Percentiles rank a stretch among this genome's conserved stretches.
These are phyloP conservation scores for Pteropus alecto DNA, from an alignment of 2,113 vertebrate genomes.

Conservation along the genomic window DNA sequence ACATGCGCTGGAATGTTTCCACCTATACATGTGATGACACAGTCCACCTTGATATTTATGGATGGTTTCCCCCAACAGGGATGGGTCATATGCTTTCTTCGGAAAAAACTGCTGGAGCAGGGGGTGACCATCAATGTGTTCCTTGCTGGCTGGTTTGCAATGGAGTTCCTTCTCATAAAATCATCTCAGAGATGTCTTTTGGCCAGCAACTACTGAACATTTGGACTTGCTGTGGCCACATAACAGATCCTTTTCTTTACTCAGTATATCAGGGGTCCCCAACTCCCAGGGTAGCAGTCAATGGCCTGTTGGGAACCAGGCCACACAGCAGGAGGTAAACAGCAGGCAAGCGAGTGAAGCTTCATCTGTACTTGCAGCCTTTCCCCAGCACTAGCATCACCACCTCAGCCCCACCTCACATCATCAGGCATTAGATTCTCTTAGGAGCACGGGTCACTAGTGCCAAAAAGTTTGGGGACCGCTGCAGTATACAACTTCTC, in stretches of 20 bases:
- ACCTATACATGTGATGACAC: neutral
- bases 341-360: too few species aligned
- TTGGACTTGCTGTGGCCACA: neutral
- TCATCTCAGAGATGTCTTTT: neutral
- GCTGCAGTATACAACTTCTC: neutral
- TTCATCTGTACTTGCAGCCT: too few species aligned
- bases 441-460: too few species aligned
- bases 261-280: neutral
- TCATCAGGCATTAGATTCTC: too few species aligned
- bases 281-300: too few species aligned
- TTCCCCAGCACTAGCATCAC: too few species aligned
- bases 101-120: neutral
- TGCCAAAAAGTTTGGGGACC: too few species aligned
- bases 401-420: too few species aligned
- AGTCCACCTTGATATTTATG: neutral
- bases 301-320: too few species aligned
- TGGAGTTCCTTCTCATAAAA: neutral
- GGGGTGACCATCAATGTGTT: neutral
- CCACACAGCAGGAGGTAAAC: too few species aligned
- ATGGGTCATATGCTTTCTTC: neutral
- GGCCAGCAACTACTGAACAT: neutral
- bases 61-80: neutral
- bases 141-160: neutral
- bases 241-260: neutral
- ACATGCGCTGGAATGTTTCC: too few species aligned